Percentiles rank a stretch among this genome's conserved stretches.
Conservation (phyloP, 2,888 invertebrate species). For the Dynastes hyllus region DNA sequence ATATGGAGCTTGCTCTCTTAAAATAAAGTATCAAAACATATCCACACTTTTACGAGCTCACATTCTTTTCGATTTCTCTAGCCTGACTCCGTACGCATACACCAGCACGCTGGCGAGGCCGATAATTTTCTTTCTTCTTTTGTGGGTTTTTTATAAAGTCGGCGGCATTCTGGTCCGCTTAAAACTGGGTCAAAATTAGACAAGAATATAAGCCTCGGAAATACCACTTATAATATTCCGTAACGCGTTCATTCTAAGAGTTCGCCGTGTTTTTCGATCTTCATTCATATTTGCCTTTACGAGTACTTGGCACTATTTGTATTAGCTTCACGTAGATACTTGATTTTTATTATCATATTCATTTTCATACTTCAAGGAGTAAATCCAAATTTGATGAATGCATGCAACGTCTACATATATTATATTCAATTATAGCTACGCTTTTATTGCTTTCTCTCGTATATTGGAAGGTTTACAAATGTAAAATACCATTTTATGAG, state of each 20-base stretch:
- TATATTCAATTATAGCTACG: too few species aligned
- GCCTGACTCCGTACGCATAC: slow-evolving; percentile 8
- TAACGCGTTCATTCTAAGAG: slow-evolving; percentile 8
- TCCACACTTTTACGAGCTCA: slow-evolving; percentile 48
- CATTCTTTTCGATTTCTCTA: slow-evolving; percentile 42
- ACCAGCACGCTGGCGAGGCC: slow-evolving; percentile 1
- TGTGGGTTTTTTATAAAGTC: slow-evolving; percentile 35
- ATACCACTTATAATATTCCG: slow-evolving; percentile 5
- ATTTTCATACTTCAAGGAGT: too few species aligned
- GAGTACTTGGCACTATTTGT: neutral
- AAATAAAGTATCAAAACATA: slow-evolving; percentile 51
- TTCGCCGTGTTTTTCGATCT: neutral
- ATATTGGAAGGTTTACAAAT: too few species aligned
- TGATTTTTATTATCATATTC: too few species aligned
- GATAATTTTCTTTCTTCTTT: slow-evolving; percentile 47
- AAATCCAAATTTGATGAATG: too few species aligned
- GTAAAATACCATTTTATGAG: too few species aligned
- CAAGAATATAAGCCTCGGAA: slow-evolving; percentile 38
- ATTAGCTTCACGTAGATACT: too few species aligned
- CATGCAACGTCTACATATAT: too few species aligned
- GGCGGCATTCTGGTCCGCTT: slow-evolving; percentile 34
- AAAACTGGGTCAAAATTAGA: slow-evolving; percentile 45
- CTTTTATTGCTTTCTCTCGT: too few species aligned
- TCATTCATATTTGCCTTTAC: neutral
- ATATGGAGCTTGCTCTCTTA: slow-evolving; percentile 47